Conservation (phyloP, 1,140 invertebrate species). For the Stegodyphus mimosarum region DNA sequence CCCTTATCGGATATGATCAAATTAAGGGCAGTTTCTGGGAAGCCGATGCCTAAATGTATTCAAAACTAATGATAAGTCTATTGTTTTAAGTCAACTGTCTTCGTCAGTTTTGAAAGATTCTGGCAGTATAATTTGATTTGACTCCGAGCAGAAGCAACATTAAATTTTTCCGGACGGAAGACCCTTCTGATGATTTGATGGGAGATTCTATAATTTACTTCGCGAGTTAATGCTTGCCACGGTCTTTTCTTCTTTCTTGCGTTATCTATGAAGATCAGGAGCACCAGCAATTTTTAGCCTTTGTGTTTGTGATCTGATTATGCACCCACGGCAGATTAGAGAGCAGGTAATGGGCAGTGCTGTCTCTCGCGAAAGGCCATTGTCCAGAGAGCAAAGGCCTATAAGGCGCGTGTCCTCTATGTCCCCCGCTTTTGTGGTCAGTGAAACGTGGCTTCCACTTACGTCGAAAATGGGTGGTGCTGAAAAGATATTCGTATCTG, state of each 20-base stretch:
- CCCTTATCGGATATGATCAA: too few relatives aligned
- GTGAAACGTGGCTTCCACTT: neutral
- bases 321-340: slow-evolving; percentile 15
- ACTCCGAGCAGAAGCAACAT: too few relatives aligned
- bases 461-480: neutral
- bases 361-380: slow-evolving; percentile 16
- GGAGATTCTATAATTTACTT: too few relatives aligned
- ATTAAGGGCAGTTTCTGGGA: too few relatives aligned
- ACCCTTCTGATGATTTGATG: too few relatives aligned
- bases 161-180: too few relatives aligned
- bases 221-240: too few relatives aligned
- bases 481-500: neutral
- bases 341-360: slow-evolving; percentile 6
- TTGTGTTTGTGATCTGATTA: slow-evolving; percentile 49
- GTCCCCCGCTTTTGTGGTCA: neutral
- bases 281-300: slow-evolving; percentile 27
- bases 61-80: too few relatives aligned
- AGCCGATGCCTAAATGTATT: too few relatives aligned
- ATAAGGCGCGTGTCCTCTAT: slow-evolving; percentile 5
- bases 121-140: too few relatives aligned
- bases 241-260: neutral
- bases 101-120: too few relatives aligned
- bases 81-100: too few relatives aligned
- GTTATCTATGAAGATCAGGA: neutral
- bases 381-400: slow-evolving; percentile 33